A percentile compares a stretch with the other conserved stretches of the same genome.
These are phyloP conservation scores for Brachypterus glaber DNA, from an alignment of 2,888 invertebrate genomes.

Conservation along the genomic window DNA sequence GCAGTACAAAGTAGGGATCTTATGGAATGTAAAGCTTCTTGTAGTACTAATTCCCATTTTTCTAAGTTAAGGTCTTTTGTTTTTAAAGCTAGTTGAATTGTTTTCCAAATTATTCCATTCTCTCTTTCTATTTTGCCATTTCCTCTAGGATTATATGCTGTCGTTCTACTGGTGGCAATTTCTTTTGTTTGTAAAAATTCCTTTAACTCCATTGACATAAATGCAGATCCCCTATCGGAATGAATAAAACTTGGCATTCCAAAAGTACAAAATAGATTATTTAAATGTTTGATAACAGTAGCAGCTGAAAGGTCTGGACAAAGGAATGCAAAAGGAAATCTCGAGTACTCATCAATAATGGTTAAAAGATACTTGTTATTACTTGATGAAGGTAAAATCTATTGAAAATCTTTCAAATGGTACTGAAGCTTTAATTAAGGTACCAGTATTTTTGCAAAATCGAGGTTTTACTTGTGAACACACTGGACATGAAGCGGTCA, in stretches of 20 bases:
- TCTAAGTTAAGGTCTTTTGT: constrained; percentile 3
- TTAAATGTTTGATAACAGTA: constrained; percentile 16
- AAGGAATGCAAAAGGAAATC: constrained; percentile 18
- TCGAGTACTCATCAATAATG: too few species aligned
- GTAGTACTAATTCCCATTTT: constrained; percentile 17
- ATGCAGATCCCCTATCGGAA: constrained; percentile 19
- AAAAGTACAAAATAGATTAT: constrained; percentile 14
- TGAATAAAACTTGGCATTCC: constrained; percentile 19
- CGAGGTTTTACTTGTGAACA: too few species aligned
- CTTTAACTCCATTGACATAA: constrained; percentile 16
- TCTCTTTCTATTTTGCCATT: constrained; percentile 17
- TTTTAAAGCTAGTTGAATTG: constrained; percentile 17
- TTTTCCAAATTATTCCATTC: constrained; percentile 19
- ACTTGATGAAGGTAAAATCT: constrained; percentile 13
- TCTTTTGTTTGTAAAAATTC: constrained; percentile 12
- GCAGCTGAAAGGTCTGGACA: constrained; percentile 14
- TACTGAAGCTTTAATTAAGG: too few species aligned
- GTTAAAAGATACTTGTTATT: constrained; percentile 15
- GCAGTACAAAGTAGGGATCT: constrained; percentile 18
- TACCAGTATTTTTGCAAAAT: too few species aligned
- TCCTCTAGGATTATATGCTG: constrained; percentile 19
- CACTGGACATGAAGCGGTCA: constrained; percentile 13
- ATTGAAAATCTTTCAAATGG: constrained; percentile 18
- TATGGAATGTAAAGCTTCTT: constrained; percentile 17
- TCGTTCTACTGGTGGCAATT: constrained; percentile 18